These are phyloP conservation scores for Penelope pileata DNA, from an alignment of 2,113 vertebrate genomes.

Conservation along the genomic window DNA sequence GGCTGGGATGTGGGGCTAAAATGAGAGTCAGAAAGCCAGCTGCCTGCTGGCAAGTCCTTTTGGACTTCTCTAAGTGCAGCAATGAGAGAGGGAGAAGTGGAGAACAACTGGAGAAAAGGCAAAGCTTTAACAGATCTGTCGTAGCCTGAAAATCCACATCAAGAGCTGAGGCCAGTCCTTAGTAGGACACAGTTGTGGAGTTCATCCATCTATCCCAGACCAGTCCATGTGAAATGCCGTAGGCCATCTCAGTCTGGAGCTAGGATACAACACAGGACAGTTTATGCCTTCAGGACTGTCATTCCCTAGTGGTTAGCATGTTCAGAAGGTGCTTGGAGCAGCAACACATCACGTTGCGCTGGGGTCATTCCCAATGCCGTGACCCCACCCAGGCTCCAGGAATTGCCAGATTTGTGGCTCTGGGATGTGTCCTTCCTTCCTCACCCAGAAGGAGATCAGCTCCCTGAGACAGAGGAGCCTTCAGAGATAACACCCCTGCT, in stretches of 20 bases:
- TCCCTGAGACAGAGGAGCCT: conserved; percentile 13
- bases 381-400: neutral
- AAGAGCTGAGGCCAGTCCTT: neutral
- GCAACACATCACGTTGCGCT: rapidly evolving
- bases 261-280: neutral
- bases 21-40: neutral
- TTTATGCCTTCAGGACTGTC: neutral
- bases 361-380: neutral
- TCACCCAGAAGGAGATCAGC: conserved; percentile 7
- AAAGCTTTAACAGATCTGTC: neutral
- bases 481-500: conserved; percentile 42
- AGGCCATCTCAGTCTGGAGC: neutral
- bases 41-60: conserved; percentile 9
- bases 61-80: neutral
- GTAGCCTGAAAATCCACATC: neutral
- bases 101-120: neutral
- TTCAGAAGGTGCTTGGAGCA: neutral
- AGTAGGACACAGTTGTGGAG: neutral
- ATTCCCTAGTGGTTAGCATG: neutral
- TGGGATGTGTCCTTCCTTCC: conserved; percentile 25
- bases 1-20: neutral
- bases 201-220: neutral
- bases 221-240: neutral
- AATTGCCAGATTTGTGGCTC: neutral
- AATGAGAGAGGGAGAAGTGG: neutral